phyloP scores from a whole-genome alignment of 2,113 vertebrate genomes.

The Entomyzon cyanotis region DNA sequence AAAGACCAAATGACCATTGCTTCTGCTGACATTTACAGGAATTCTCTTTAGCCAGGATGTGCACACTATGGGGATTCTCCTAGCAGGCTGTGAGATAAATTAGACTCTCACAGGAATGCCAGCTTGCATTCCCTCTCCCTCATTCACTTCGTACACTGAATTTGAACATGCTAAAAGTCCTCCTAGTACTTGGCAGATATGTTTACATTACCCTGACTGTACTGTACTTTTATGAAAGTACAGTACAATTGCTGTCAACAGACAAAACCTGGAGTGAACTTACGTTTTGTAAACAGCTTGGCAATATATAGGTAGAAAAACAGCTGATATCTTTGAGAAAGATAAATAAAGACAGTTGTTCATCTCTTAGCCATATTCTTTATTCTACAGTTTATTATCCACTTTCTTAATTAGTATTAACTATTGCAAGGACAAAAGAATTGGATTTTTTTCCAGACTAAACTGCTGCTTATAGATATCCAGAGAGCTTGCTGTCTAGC shows the following conservation, averaged over 20 bases:
- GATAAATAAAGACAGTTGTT: neutral
- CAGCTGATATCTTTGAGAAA: constrained; percentile 7
- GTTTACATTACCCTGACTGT: neutral
- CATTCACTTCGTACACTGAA: neutral
- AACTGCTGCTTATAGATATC: neutral
- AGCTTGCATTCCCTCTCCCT: neutral
- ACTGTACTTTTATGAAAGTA: neutral
- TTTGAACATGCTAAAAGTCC: neutral
- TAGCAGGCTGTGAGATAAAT: neutral
- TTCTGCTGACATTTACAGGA: neutral
- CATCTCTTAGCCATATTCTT: neutral
- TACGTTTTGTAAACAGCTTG: neutral
- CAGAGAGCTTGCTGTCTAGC: neutral
- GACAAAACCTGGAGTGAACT: neutral
- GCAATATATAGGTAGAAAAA: neutral
- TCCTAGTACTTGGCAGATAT: neutral
- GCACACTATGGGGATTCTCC: neutral
- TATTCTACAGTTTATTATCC: neutral
- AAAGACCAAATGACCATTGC: neutral
- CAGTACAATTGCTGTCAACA: neutral
- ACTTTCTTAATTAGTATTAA: neutral
- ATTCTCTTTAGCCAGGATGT: neutral
- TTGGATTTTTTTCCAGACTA: neutral
- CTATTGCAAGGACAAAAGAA: neutral
- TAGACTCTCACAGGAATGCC: neutral